These are phyloP conservation scores for Canis aureus DNA, from an alignment of 2,113 vertebrate genomes.

Conservation along the genomic window DNA sequence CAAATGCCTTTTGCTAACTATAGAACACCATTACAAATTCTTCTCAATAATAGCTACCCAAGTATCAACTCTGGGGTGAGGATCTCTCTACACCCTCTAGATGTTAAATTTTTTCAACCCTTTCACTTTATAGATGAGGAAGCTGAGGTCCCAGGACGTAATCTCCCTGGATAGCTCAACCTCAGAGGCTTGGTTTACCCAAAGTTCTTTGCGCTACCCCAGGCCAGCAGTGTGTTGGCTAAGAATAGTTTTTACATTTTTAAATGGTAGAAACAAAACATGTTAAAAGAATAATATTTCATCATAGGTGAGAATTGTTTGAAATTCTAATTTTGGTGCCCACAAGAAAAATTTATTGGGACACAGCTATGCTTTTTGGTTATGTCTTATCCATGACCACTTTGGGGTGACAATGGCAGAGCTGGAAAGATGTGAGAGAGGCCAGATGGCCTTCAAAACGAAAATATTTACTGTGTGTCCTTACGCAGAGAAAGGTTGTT, in stretches of 20 bases:
- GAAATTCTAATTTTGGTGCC: neutral
- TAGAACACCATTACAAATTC: neutral
- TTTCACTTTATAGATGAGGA: neutral
- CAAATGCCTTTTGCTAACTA: neutral
- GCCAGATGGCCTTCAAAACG: neutral
- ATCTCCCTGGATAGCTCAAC: neutral
- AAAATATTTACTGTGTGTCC: neutral
- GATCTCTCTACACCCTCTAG: neutral
- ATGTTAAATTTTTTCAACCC: neutral
- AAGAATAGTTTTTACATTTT: neutral
- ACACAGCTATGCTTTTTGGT: neutral
- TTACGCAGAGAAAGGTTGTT: neutral
- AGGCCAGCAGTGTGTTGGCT: neutral
- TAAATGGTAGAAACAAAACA: neutral
- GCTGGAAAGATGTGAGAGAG: neutral
- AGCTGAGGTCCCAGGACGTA: neutral
- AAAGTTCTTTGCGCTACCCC: neutral
- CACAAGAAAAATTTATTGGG: neutral
- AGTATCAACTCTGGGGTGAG: neutral
- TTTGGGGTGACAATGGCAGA: neutral
- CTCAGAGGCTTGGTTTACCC: neutral
- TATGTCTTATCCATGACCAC: neutral
- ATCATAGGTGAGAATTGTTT: neutral
- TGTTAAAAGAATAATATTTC: neutral
- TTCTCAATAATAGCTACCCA: neutral